These are phyloP conservation scores for Drosophila paracracens DNA, from an alignment of 2,888 invertebrate species.

Conservation along the genomic window DNA sequence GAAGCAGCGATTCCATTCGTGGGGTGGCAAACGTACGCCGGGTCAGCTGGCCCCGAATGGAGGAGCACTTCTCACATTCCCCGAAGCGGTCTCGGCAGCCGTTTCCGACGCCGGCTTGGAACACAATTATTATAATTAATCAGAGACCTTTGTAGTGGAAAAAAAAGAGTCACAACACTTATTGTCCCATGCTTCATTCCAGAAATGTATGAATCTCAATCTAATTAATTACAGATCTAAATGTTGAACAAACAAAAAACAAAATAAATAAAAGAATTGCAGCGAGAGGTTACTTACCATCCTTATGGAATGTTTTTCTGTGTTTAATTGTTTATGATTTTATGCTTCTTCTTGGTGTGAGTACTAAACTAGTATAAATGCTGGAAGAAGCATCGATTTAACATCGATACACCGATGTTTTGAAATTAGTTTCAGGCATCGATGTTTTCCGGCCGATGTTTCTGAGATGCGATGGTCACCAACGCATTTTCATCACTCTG, in stretches of 20 bases:
- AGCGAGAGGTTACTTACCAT: slow-evolving; percentile 54
- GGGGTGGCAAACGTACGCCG: slow-evolving; percentile 84
- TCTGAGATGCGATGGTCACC: neutral
- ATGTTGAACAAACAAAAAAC: slow-evolving; percentile 50
- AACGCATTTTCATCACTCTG: no score
- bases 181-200: slow-evolving; percentile 38
- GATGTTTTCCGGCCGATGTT: neutral
- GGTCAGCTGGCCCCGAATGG: slow-evolving; percentile 22
- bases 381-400: neutral
- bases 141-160: neutral
- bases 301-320: slow-evolving; percentile 33
- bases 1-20: slow-evolving; percentile 85
- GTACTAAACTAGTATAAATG: slow-evolving; percentile 1
- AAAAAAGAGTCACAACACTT: slow-evolving; percentile 3
- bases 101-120: slow-evolving; percentile 28
- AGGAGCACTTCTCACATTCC: slow-evolving; percentile 26
- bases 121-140: slow-evolving; percentile 47
- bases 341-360: neutral
- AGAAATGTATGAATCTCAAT: slow-evolving; percentile 68
- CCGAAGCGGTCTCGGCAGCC: slow-evolving; percentile 28
- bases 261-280: slow-evolving; percentile 37
- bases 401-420: neutral
- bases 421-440: neutral
- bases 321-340: slow-evolving; percentile 13
- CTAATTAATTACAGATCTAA: slow-evolving; percentile 55